Percentiles rank a stretch among this genome's conserved stretches.
phyloP scores from a whole-genome alignment of 2,888 invertebrate species.

The Cosmia trapezina region DNA sequence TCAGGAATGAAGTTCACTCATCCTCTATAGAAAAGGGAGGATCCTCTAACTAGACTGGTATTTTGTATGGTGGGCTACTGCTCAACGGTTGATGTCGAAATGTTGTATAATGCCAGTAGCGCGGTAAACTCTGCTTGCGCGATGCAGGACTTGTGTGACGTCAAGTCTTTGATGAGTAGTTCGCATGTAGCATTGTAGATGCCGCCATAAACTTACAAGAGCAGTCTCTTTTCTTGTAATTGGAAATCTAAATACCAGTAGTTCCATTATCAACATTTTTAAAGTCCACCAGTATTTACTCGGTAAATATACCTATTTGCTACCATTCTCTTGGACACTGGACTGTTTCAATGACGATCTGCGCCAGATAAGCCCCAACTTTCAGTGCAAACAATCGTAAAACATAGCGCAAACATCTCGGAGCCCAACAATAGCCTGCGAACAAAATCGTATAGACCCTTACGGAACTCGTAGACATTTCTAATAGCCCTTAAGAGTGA shows the following conservation, averaged over 20 bases:
- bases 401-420: constrained; percentile 64
- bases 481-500: constrained; percentile 88
- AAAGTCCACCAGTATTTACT: constrained; percentile 17
- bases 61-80: too few species aligned
- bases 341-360: constrained; percentile 38
- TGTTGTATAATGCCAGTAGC: too few species aligned
- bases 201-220: too few species aligned
- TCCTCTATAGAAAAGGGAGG: too few species aligned
- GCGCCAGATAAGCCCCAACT: constrained; percentile 59
- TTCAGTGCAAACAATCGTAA: constrained; percentile 60
- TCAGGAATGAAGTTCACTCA: too few species aligned
- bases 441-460: constrained; percentile 73
- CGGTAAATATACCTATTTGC: constrained; percentile 42
- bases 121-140: too few species aligned
- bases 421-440: constrained; percentile 67
- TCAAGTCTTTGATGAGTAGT: too few species aligned
- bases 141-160: too few species aligned
- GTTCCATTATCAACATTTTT: neutral
- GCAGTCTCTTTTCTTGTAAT: neutral
- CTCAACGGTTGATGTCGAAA: too few species aligned
- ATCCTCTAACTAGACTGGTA: too few species aligned
- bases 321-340: constrained; percentile 26
- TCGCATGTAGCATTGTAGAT: too few species aligned
- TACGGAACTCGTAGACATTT: constrained; percentile 83
- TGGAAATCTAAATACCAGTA: neutral